These are phyloP conservation scores for Drosophila aff. DNA, from an alignment of 1,140 invertebrate genomes.

Conservation along the genomic window DNA sequence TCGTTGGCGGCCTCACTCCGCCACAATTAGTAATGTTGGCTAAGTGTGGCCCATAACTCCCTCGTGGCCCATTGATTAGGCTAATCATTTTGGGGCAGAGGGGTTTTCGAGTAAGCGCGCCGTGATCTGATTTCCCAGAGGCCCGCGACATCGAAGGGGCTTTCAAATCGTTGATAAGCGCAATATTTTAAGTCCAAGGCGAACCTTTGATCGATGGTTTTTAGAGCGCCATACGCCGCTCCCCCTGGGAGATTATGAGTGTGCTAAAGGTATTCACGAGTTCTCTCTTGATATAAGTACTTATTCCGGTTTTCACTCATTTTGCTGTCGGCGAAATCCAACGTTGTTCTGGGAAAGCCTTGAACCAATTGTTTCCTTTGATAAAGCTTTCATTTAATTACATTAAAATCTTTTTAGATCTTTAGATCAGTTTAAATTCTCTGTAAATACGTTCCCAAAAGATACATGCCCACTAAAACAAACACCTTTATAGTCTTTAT, in stretches of 20 bases:
- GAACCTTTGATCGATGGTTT: constrained; percentile 65
- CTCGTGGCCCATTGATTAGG: constrained; percentile 51
- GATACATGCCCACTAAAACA: background rate
- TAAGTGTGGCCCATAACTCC: constrained; percentile 42
- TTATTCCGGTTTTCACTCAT: constrained; percentile 20
- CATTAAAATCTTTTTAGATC: background rate
- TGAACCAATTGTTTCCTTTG: background rate
- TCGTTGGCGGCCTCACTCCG: constrained; percentile 8
- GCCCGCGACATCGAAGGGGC: constrained; percentile 38
- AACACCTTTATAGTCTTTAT: constrained; percentile 18
- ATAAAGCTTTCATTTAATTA: background rate
- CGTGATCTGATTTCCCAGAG: constrained; percentile 54
- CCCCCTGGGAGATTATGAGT: constrained; percentile 18
- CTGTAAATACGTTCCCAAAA: background rate
- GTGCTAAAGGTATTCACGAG: constrained; percentile 22
- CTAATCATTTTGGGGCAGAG: constrained; percentile 47
- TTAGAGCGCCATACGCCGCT: constrained; percentile 39
- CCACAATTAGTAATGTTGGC: constrained; percentile 34
- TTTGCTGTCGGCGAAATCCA: background rate
- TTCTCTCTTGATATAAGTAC: background rate
- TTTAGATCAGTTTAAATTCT: background rate
- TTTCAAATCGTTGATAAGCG: constrained; percentile 15
- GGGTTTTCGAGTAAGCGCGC: constrained; percentile 43
- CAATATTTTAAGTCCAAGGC: constrained; percentile 31
- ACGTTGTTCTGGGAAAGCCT: background rate